These are phyloP conservation scores for Monoplex corrugatus DNA, from an alignment of 2,888 invertebrate genomes.

Conservation along the genomic window DNA sequence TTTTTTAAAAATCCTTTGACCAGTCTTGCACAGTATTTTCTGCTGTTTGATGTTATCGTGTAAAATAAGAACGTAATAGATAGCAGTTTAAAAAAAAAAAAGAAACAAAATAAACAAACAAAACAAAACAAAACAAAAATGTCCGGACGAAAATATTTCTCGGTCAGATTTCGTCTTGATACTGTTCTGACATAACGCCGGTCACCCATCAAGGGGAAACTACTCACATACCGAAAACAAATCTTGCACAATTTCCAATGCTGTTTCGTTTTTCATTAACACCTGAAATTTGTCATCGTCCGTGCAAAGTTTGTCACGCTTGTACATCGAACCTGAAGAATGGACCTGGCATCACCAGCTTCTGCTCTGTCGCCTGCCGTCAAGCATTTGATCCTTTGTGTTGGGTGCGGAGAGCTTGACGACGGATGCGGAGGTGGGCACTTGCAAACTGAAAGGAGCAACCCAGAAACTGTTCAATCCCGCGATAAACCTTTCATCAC, in stretches of 20 bases:
- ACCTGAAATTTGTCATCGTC: too few species aligned
- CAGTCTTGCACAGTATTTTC: too few species aligned
- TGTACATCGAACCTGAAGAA: background rate
- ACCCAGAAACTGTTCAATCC: background rate
- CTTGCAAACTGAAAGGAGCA: background rate
- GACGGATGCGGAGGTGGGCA: background rate
- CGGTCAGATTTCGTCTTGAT: background rate
- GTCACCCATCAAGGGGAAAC: background rate
- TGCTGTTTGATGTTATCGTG: too few species aligned
- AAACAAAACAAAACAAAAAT: too few species aligned
- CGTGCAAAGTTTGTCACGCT: too few species aligned
- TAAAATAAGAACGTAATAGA: too few species aligned
- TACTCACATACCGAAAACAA: background rate
- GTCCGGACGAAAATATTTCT: background rate
- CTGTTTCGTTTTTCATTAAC: too few species aligned
- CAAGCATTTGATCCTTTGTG: background rate
- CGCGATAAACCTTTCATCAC: background rate
- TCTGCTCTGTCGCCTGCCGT: constrained; percentile 32
- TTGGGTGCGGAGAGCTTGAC: background rate
- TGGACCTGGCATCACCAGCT: constrained; percentile 1
- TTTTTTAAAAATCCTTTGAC: too few species aligned
- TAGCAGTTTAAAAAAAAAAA: too few species aligned
- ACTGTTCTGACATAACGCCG: background rate
- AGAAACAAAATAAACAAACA: too few species aligned
- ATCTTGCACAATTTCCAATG: background rate